These are phyloP conservation scores for Meleagris gallopavo DNA, from an alignment of 2,113 vertebrate genomes.

Conservation along the genomic window DNA sequence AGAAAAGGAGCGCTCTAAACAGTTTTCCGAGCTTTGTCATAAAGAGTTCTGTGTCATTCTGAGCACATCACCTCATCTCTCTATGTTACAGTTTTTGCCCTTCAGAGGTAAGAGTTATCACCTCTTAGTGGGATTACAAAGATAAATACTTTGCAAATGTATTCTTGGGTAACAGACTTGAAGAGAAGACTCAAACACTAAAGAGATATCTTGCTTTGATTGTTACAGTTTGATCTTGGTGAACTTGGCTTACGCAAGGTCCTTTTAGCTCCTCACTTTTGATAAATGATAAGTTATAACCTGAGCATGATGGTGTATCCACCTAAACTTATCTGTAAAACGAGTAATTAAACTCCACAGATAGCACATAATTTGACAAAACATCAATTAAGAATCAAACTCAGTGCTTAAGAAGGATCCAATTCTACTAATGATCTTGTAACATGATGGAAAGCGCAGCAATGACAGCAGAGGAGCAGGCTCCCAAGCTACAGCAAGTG, in stretches of 20 bases:
- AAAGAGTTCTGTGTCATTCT: not conserved
- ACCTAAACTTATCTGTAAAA: not conserved
- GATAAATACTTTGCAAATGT: not conserved
- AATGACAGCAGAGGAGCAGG: too few relatives aligned
- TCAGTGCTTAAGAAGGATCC: not conserved
- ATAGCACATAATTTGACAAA: not conserved
- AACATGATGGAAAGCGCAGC: too few relatives aligned
- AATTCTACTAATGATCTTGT: not conserved
- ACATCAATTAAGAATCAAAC: not conserved
- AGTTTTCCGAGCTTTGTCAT: not conserved
- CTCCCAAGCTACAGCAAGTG: too few relatives aligned
- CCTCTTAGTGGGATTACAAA: not conserved
- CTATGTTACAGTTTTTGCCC: not conserved
- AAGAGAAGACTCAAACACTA: not conserved
- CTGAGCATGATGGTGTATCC: not conserved
- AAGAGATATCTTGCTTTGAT: not conserved
- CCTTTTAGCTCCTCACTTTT: not conserved
- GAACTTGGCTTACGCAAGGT: rapidly evolving
- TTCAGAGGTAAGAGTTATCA: not conserved
- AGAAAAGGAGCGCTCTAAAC: not conserved
- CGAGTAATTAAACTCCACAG: not conserved
- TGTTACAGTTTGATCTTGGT: not conserved
- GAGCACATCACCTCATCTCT: not conserved
- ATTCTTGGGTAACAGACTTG: not conserved
- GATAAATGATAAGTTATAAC: not conserved